Percentiles rank a stretch among this genome's conserved stretches.
Evolutionary conservation across 2,113 vertebrate species (phyloP).

Genomic region (Laticauda laticaudata): DNA sequence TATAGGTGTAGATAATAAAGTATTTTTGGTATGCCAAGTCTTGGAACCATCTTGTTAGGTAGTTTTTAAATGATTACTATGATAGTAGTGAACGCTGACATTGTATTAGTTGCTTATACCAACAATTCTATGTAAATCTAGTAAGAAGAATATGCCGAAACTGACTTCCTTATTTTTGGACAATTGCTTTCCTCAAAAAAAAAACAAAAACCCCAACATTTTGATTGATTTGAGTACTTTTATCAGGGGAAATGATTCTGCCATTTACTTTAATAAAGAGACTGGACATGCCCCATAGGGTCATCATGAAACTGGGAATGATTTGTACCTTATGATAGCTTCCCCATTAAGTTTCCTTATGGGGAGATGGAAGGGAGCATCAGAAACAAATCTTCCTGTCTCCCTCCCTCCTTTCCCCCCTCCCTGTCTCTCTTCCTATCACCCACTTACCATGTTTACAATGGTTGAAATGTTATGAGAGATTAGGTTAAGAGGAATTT

Average conservation of each 20-base stretch:
- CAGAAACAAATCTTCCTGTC: not conserved
- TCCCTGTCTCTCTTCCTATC: not conserved
- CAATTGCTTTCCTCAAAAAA: not conserved
- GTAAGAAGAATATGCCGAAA: not conserved
- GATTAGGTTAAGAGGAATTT: not conserved
- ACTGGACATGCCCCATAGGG: not conserved
- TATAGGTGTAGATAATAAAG: not conserved
- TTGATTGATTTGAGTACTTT: not conserved
- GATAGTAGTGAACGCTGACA: not conserved
- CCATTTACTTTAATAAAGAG: not conserved
- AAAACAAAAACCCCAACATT: not conserved
- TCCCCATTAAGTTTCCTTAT: not conserved
- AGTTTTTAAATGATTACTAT: conserved; percentile 12
- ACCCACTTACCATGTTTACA: not conserved
- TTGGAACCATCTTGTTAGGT: not conserved
- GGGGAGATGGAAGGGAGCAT: not conserved
- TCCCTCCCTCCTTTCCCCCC: not conserved
- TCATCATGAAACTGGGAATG: not conserved
- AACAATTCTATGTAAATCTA: not conserved
- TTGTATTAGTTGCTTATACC: not conserved
- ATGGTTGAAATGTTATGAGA: not conserved
- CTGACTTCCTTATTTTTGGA: not conserved
- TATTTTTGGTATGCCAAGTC: not conserved
- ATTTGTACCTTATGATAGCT: not conserved
- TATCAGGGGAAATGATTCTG: not conserved